Conservation (phyloP, 1,140 invertebrate genomes). For the Drosophila kohkoa region DNA sequence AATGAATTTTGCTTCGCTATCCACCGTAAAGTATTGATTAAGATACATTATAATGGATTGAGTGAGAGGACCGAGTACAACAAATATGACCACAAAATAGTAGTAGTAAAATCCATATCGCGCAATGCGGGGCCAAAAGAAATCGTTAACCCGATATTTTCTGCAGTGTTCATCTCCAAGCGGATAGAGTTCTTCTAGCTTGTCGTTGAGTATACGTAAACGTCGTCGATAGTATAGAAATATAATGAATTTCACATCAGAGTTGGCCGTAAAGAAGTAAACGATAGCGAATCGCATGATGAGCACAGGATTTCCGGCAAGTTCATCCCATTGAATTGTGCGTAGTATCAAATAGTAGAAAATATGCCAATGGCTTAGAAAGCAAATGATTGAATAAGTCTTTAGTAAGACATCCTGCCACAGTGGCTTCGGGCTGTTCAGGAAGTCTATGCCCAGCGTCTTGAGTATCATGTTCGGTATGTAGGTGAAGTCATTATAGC, state of each 20-base stretch:
- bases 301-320: conserved; percentile 35
- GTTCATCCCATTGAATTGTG: conserved; percentile 40
- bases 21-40: background rate
- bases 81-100: conserved; percentile 21
- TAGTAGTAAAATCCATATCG: conserved; percentile 43
- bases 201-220: conserved; percentile 11
- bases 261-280: conserved; percentile 49
- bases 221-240: conserved; percentile 42
- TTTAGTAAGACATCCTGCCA: conserved; percentile 34
- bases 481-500: conserved; percentile 55
- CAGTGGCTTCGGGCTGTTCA: conserved; percentile 26
- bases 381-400: conserved; percentile 30
- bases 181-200: conserved; percentile 43
- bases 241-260: conserved; percentile 40
- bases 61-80: conserved; percentile 28
- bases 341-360: conserved; percentile 32
- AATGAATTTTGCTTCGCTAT: conserved; percentile 13
- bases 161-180: background rate
- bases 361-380: conserved; percentile 40
- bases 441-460: conserved; percentile 57
- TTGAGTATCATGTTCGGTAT: conserved; percentile 52
- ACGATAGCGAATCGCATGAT: conserved; percentile 49
- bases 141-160: conserved; percentile 45
- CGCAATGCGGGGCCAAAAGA: conserved; percentile 36
- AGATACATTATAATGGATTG: conserved; percentile 30